Evolutionary conservation across 1,140 invertebrate genomes (phyloP), one percentile per base, ranked within the genome.

Genomic region (Teleogryllus occipitalis): DNA sequence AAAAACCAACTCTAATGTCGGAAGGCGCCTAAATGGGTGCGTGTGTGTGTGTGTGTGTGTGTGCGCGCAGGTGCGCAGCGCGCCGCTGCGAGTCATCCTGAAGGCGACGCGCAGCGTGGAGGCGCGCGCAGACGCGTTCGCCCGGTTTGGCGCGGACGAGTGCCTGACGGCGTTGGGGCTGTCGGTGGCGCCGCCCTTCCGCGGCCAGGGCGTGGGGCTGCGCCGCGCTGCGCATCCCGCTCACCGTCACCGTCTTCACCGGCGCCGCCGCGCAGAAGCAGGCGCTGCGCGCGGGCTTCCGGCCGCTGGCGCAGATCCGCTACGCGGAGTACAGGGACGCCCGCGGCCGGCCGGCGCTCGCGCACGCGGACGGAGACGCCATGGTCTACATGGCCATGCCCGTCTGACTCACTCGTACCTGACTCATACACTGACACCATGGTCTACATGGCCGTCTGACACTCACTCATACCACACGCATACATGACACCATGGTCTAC

Each of bases 151-250:
- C 1, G 78, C 84, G 18, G 82, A 85, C 77, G 83, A 82, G 48
- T 86, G 84, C 75, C 47, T 87, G 21, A 47, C 39, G 14, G 84
- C 84, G 12, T 72, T 84, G 21, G 85, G 85, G 0, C 81, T 87
- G 27, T 83, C 83, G 14, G 85, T 87, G 10, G 12, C 82, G n/a
- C 83, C 84, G 0, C 18, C 8, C 27, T 86, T 82, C 72, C 83
- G 85, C 18, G 85, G 85, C 8, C 83, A 85, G 27, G 82, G 83
- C 75, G 76, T 87, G 39, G 85, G 84, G 12, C 77, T 54, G 47
- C 15, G 2, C 3, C 14, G 78, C 74, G 3, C 14, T 79, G 2
- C 77, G 78, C 21, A 1, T 79, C 2, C 14, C 2, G 77, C 14
- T 78, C 12, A 84, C 82, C 10, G 77, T 65, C 4, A 84, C 83